Evolutionary conservation across 2,797 vertebrate genomes (phyloP).

Genomic region (Chrosomus eos): DNA sequence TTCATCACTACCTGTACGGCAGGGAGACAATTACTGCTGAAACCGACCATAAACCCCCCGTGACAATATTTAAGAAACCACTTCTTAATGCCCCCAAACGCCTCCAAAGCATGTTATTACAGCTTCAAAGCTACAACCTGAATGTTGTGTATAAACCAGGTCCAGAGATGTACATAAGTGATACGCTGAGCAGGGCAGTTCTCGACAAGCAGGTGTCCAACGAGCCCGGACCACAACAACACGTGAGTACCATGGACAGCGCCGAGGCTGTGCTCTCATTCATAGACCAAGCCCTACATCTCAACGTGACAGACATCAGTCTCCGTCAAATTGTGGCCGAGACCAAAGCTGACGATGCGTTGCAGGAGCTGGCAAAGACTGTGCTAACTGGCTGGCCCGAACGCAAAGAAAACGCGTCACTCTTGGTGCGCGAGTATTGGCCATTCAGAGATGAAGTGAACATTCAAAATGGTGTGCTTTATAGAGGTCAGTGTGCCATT

Average conservation of each 20-base stretch:
- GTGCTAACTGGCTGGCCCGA: no score
- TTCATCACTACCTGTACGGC: slow-evolving; percentile 28
- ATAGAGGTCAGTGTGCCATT: slow-evolving; percentile 1
- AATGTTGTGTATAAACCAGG: no score
- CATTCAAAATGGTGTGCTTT: slow-evolving; percentile 1
- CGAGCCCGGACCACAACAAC: no score
- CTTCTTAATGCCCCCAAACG: background rate
- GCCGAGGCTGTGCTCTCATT: background rate
- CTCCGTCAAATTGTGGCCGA: background rate
- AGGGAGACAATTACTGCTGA: slow-evolving; percentile 25
- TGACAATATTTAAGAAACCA: background rate
- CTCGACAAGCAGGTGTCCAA: no score
- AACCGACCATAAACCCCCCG: slow-evolving; percentile 9
- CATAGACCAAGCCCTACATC: background rate
- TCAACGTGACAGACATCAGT: background rate
- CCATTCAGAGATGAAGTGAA: slow-evolving; percentile 9
- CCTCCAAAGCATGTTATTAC: no score
- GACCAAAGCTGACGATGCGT: background rate
- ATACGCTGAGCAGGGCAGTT: no score
- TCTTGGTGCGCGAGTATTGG: background rate
- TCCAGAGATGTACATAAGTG: no score
- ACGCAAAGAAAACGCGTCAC: background rate
- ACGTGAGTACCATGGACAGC: background rate
- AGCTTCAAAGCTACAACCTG: no score
- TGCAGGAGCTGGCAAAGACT: background rate